These are phyloP conservation scores for Calameuta idolon DNA, from an alignment of 2,888 invertebrate species.

Conservation along the genomic window DNA sequence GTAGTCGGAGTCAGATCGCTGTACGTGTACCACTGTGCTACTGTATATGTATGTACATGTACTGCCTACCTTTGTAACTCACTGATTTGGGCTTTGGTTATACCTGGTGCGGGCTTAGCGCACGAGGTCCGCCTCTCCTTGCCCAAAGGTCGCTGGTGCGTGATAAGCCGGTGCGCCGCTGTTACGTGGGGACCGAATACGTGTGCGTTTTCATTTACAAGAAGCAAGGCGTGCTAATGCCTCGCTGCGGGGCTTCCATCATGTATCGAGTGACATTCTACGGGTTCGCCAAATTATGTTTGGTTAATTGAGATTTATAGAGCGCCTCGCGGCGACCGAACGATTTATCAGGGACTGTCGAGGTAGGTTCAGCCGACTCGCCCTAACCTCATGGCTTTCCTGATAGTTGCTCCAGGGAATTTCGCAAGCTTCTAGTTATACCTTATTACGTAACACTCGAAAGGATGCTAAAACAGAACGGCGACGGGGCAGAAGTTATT, in stretches of 20 bases:
- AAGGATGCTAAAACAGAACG: neutral
- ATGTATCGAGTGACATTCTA: constrained; percentile 51
- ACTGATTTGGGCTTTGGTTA: neutral
- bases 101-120: neutral
- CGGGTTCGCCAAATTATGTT: constrained; percentile 57
- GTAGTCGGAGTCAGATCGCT: neutral
- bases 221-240: constrained; percentile 39
- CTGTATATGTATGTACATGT: no score
- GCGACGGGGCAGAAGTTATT: neutral
- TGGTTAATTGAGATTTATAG: constrained; percentile 46
- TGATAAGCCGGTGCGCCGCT: neutral
- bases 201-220: constrained; percentile 4
- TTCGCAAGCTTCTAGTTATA: neutral
- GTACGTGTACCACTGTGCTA: neutral
- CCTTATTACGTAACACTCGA: neutral
- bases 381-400: neutral
- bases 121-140: neutral
- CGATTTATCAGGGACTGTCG: neutral
- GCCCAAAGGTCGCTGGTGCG: neutral
- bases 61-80: neutral
- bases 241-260: constrained; percentile 52
- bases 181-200: neutral
- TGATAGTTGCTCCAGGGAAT: neutral
- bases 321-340: neutral
- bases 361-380: neutral